These are phyloP conservation scores for Xenentodon cancila DNA, from an alignment of 2,797 vertebrate genomes.

Conservation along the genomic window DNA sequence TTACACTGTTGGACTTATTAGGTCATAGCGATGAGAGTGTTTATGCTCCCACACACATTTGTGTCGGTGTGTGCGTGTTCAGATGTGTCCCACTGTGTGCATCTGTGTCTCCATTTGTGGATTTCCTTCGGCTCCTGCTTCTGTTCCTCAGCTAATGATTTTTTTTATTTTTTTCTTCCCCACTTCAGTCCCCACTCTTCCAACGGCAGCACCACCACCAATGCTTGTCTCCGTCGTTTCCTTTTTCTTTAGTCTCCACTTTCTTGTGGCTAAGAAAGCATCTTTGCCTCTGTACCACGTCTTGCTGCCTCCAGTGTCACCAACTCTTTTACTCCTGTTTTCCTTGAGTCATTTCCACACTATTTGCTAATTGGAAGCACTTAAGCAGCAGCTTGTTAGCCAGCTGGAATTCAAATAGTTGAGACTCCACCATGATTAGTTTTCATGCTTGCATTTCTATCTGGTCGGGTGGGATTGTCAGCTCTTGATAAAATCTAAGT, in stretches of 20 bases:
- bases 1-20: constrained; percentile 68
- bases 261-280: constrained; percentile 11
- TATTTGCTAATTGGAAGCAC: constrained; percentile 31
- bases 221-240: background rate
- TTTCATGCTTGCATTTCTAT: constrained; percentile 40
- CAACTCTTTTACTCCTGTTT: background rate
- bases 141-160: constrained; percentile 48
- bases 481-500: constrained; percentile 32
- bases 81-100: constrained; percentile 19
- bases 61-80: constrained; percentile 40
- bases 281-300: constrained; percentile 6
- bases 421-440: constrained; percentile 49
- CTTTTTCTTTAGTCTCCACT: background rate
- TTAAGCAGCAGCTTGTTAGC: constrained; percentile 47
- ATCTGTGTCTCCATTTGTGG: constrained; percentile 44
- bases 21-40: constrained; percentile 66
- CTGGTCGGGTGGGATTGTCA: constrained; percentile 23
- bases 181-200: constrained; percentile 15
- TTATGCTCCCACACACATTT: constrained; percentile 52
- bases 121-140: constrained; percentile 48
- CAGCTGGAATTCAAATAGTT: constrained; percentile 34
- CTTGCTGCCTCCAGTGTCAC: background rate
- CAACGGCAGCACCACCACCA: background rate
- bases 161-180: constrained; percentile 32
- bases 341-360: constrained; percentile 12